Conservation (phyloP, 2,113 vertebrate species). For the Oreochromis aureus region DNA sequence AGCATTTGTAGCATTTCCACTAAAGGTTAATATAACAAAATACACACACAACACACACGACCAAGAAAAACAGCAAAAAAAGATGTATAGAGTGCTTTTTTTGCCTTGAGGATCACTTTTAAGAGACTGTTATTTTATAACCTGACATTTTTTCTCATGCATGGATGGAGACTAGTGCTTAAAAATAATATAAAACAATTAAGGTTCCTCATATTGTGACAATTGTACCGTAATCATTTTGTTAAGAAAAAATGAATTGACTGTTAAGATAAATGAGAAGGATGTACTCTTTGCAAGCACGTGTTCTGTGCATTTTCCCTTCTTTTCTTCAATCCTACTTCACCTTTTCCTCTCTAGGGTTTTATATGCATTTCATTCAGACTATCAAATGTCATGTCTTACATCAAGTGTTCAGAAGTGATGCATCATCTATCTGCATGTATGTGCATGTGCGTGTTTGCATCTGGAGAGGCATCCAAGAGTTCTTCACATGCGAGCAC, state of each 20-base stretch:
- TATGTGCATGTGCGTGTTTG: background rate
- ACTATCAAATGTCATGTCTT: background rate
- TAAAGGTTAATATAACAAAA: background rate
- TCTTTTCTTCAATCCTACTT: background rate
- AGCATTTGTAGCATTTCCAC: background rate
- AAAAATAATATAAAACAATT: background rate
- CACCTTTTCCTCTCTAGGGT: background rate
- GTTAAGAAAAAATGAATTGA: background rate
- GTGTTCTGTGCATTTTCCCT: background rate
- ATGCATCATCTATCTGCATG: background rate
- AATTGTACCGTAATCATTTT: background rate
- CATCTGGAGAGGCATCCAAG: slow-evolving; percentile 7
- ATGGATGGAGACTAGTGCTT: background rate
- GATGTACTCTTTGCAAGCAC: background rate
- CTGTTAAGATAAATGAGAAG: background rate
- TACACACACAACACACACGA: background rate
- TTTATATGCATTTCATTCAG: background rate
- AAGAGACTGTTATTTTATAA: background rate
- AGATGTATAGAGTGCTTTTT: background rate
- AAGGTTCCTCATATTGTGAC: background rate
- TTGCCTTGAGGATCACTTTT: background rate
- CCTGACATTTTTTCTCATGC: background rate
- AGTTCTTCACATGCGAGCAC: slow-evolving; percentile 20
- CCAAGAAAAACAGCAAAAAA: background rate
- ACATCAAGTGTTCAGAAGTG: background rate